Evolutionary conservation across 2,113 vertebrate species (phyloP), one percentile per base, ranked within the genome.

Genomic region (Myotis davidii): DNA sequence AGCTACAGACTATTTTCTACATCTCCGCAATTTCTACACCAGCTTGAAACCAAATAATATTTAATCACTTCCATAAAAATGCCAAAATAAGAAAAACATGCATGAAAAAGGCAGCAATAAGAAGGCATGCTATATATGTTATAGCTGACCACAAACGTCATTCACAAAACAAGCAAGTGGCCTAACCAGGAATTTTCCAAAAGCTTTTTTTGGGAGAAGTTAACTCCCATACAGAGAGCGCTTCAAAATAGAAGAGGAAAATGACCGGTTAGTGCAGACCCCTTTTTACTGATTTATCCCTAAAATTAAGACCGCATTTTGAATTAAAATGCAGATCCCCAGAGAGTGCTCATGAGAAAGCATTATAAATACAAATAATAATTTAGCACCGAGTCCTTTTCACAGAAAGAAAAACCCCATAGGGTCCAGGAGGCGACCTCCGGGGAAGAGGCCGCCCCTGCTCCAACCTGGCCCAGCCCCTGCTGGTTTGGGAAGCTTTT

Each of bases 211-310:
- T 91, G 34, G 45, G 50, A 6, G 90, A 96, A 72, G 94, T 97
- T 87, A 95, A 91, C 94, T 98, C 32, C 92, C 95, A 91, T 95
- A 95, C 11, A 77, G 61, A 79, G 61, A 79, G 25, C 98, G 25
- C 65, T 98, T 97, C 96, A 97, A 98, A 98, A 97, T 91, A 97
- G 97, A 96, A 96, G 84, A 96, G 67, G 59, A 98, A 98, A 98
- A 98, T 97, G 96, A 97, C 94, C 97, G 82, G 61, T 95, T 98
- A 97, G 56, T 48, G 16, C 65, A 65, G 85, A 94, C 54, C 91
- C 23, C 23, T 83, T 93, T 95, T 97, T 97, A 93, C 42, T 96
- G 85, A 96, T 97, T 93, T 94, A 23, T 96, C 95, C 96, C 91
- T 84, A 69, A 95, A 97, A 94, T 90, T 69, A 69, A 73, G 25